Evolutionary conservation across 2,888 invertebrate species (phyloP).

Genomic region (Drosophila maculinotata): DNA sequence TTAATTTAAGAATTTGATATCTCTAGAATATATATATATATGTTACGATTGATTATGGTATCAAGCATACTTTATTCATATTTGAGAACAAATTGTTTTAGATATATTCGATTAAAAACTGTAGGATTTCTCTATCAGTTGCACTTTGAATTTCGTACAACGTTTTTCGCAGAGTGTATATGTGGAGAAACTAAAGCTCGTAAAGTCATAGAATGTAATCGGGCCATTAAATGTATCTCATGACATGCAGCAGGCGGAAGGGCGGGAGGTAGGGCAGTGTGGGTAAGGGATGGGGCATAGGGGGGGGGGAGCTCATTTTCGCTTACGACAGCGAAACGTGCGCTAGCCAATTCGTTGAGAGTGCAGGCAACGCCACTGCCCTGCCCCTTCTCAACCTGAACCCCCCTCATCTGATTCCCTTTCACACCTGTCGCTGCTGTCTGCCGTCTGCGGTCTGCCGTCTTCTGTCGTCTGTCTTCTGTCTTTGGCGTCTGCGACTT

Average conservation of each 20-base stretch:
- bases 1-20: too few species aligned
- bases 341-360: conserved; percentile 21
- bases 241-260: conserved; percentile 4
- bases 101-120: too few species aligned
- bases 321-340: conserved; percentile 53
- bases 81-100: too few species aligned
- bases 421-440: not conserved
- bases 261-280: too few species aligned
- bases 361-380: not conserved
- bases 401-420: too few species aligned
- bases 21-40: too few species aligned
- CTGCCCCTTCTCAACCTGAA: not conserved
- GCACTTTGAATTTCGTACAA: too few species aligned
- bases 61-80: too few species aligned
- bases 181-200: conserved; percentile 31
- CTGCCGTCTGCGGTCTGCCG: conserved; percentile 6
- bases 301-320: conserved; percentile 18
- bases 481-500: conserved; percentile 13
- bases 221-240: conserved; percentile 50
- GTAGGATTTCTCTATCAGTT: too few species aligned
- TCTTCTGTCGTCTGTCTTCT: conserved; percentile 11
- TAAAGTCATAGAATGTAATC: conserved; percentile 66
- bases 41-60: too few species aligned
- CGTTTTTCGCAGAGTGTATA: not conserved
- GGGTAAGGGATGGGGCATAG: conserved; percentile 24